Evolutionary conservation across 1,140 invertebrate genomes (phyloP).

Genomic region (Papilio machaon): DNA sequence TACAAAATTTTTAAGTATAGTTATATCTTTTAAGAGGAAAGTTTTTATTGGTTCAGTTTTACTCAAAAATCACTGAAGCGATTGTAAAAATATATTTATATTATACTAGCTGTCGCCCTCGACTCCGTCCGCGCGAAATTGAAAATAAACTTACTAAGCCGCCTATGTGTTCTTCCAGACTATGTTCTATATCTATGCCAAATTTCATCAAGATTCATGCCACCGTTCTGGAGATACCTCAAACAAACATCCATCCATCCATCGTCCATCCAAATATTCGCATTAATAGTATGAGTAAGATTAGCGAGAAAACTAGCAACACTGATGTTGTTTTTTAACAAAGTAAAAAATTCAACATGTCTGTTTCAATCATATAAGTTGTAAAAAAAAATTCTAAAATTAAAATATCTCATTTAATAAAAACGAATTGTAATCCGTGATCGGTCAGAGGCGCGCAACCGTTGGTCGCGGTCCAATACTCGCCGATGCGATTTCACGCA

Average conservation of each 20-base stretch:
- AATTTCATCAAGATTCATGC: too few relatives aligned
- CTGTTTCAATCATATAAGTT: background rate
- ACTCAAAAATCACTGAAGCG: background rate
- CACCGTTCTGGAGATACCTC: too few relatives aligned
- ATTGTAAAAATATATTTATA: background rate
- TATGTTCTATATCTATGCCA: too few relatives aligned
- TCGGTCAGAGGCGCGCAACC: conserved; percentile 66
- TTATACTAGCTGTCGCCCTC: too few relatives aligned
- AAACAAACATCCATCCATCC: too few relatives aligned
- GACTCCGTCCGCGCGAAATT: too few relatives aligned
- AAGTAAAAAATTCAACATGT: background rate
- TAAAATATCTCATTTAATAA: conserved; percentile 2
- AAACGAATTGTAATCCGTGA: conserved; percentile 40
- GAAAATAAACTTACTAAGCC: too few relatives aligned
- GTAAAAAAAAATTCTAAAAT: conserved; percentile 36
- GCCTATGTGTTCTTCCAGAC: too few relatives aligned
- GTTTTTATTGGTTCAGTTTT: background rate
- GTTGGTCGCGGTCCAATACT: conserved; percentile 50
- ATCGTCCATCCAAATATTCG: too few relatives aligned
- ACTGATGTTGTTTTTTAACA: background rate
- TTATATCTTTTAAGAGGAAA: too few relatives aligned
- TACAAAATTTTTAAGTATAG: background rate
- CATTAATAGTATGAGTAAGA: too few relatives aligned
- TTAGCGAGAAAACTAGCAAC: too few relatives aligned
- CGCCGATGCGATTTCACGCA: conserved; percentile 66